Evolutionary conservation across 1,140 invertebrate species (phyloP).

Genomic region (Zeugodacus cucurbitae): DNA sequence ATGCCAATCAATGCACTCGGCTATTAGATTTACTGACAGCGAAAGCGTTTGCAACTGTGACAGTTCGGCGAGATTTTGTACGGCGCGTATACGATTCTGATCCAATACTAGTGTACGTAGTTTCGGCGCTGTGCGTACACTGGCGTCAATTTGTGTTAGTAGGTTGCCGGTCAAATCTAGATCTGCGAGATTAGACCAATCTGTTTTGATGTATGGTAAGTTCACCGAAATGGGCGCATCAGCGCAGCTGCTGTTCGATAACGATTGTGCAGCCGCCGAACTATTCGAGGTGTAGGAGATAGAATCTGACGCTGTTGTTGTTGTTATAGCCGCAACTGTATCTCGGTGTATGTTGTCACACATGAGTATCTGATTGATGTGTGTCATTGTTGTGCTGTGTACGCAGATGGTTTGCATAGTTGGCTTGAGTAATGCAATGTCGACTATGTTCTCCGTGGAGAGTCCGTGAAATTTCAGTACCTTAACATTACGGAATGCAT

Average conservation of each 20-base stretch:
- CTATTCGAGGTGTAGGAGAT: constrained; percentile 13
- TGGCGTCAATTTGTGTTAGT: constrained; percentile 81
- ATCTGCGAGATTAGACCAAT: constrained; percentile 75
- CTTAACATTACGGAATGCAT: constrained; percentile 80
- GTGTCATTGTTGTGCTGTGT: constrained; percentile 71
- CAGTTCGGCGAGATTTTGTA: constrained; percentile 83
- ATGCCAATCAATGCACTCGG: constrained; percentile 79
- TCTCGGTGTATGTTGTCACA: constrained; percentile 80
- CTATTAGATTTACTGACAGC: constrained; percentile 81
- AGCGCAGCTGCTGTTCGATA: background rate
- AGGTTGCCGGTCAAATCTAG: constrained; percentile 85
- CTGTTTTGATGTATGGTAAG: constrained; percentile 47
- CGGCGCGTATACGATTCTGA: constrained; percentile 79
- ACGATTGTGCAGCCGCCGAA: background rate
- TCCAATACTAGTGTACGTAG: constrained; percentile 79
- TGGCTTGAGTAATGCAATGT: constrained; percentile 72
- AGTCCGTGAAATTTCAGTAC: constrained; percentile 73
- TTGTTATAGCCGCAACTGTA: background rate
- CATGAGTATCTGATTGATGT: constrained; percentile 78
- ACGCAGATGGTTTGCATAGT: constrained; percentile 73
- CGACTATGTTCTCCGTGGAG: constrained; percentile 74
- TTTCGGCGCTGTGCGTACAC: constrained; percentile 82
- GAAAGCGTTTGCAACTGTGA: constrained; percentile 81
- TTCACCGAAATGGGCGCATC: background rate
- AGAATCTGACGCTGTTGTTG: constrained; percentile 25